Evolutionary conservation across 2,113 vertebrate genomes (phyloP), one percentile per base, ranked within the genome.

Genomic region (Epinephelus cyanopodus): DNA sequence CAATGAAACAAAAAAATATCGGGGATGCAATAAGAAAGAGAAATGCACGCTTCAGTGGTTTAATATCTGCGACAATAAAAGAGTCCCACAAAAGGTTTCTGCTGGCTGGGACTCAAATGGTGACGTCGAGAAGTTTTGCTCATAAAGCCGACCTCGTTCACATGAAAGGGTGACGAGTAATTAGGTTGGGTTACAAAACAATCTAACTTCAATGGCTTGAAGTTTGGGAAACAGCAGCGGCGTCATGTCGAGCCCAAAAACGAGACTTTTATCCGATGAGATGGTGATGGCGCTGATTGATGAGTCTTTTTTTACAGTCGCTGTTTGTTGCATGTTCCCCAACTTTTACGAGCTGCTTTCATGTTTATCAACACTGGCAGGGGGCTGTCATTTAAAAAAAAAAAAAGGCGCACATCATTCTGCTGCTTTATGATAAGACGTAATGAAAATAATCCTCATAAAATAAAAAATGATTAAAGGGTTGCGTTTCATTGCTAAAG

Each of bases 401-500:
- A 47, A 74, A 45, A 81, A 87, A 25, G 74, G 37, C 4, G 37
- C 68, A 76, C 33, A 88, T 92, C 86, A 69, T 29, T 82, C 74
- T 77, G 84, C 73, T 4, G 29, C 81, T 90, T 92, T 87, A 87
- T 37, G 86, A 91, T 84, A 73, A 85, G 81, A 83, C 25, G 57
- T 77, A 75, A 63, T 83, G 74, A 91, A 45, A 90, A 87, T 89
- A 87, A 92, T 90, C 77, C 84, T 81, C 76, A 15, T 89, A 79
- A 90, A 91, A 87, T 87, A 73, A 81, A 87, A 79, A 82, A 87
- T 84, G 82, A 91, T 90, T 90, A 90, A 91, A 85, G 77, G 85
- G 23, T 50, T 69, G 68, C 25, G 60, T 84, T 75, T 82, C 50
- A 71, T 77, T 68, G 88, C 77, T 81, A 75, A 83, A 81, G 85